A percentile compares a stretch with the other conserved stretches of the same genome.
These are phyloP conservation scores for Pyrrhia umbra DNA, from an alignment of 2,888 invertebrate species.

Conservation along the genomic window DNA sequence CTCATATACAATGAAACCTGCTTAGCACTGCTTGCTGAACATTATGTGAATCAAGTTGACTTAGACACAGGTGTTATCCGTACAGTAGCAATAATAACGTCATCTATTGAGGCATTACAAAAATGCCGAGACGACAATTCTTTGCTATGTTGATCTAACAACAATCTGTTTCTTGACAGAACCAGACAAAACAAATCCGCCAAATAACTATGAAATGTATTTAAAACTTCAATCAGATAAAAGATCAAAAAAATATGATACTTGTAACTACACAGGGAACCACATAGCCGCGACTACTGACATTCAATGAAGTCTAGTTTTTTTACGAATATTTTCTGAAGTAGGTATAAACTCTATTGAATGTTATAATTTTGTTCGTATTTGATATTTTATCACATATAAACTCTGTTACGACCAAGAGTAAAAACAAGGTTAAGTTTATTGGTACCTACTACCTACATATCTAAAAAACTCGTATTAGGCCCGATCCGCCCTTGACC, in stretches of 20 bases:
- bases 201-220: constrained; percentile 6
- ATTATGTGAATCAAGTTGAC: background rate
- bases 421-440: constrained; percentile 41
- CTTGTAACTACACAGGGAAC: too few relatives aligned
- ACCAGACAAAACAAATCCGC: constrained; percentile 7
- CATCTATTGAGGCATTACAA: too few relatives aligned
- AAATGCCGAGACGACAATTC: too few relatives aligned
- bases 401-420: constrained; percentile 14
- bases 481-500: constrained; percentile 45
- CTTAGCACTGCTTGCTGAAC: too few relatives aligned
- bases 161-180: too few relatives aligned
- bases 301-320: background rate
- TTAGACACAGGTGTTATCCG: background rate
- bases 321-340: constrained; percentile 5
- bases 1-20: too few relatives aligned
- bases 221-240: background rate
- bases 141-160: too few relatives aligned
- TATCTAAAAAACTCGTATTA: constrained; percentile 41
- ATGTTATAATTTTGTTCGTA: constrained; percentile 3
- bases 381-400: constrained; percentile 11
- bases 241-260: too few relatives aligned
- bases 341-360: background rate
- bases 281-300: too few relatives aligned
- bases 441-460: too few relatives aligned
- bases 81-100: too few relatives aligned